Evolutionary conservation across 1,140 invertebrate genomes (phyloP), one percentile per base, ranked within the genome.

Genomic region (Drosophila ercepeae): DNA sequence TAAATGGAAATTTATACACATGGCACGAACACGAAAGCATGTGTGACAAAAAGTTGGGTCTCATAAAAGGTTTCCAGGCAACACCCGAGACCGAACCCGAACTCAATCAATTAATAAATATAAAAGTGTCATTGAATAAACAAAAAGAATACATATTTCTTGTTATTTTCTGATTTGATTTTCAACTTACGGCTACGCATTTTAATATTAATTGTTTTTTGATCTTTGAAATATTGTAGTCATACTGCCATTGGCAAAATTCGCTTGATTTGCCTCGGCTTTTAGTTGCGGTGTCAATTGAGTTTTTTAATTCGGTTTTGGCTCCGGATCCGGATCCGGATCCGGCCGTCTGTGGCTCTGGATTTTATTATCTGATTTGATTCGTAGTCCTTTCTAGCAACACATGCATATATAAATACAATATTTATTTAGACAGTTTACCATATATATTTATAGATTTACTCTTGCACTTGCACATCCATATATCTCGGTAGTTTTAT

Each of bases 1-100:
- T 74, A 75, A 75, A 79, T 64, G 39, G 63, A 75, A 79, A 60
- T 78, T 88, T 75, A 84, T 81, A 58, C 46, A 39, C 44, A 57
- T 60, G 44, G 9, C 42, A 49, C 11, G 36, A 58, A 25, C 21
- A 29, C 3, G 14, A 18, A 14, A 14, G 18, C 13, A 57, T 36
- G 23, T 27, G 41, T 18, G 41, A n/a, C 9, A n/a, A 11, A 32
- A 32, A 11, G 3, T 2, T 27, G 1, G 1, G 29, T 3, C 39
- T 36, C 19, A 18, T 13, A 54, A 44, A 44, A n/a, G 39, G 39
- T 42, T 18, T 42, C 16, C 39, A 41, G 32, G 8, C 45, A 55
- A 42, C 13, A 23, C 27, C 23, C 13, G 27, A 27, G n/a, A n/a
- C n/a, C n/a, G n/a, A n/a, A 23, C 27, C 23, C 21, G 25, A 41